Base-by-base conservation (phyloP, 1,140 invertebrate genomes). In the Sycophaga agraensis region DNA sequence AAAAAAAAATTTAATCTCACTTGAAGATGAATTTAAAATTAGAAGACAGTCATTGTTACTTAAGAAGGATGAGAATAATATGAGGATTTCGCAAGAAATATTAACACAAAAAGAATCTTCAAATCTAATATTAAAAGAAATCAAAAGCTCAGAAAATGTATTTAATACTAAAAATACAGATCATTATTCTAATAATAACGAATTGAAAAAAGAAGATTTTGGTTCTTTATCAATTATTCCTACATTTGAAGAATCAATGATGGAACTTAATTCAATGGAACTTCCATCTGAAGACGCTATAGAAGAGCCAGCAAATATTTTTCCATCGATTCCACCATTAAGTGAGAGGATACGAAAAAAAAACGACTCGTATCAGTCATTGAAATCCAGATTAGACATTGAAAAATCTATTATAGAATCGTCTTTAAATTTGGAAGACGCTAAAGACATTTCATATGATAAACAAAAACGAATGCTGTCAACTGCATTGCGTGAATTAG, bases 331-430 rank as follows among this genome's bases (percentile, higher is more conserved):
- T 60, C 71, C 75, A 37, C 79, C 79, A 0, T 63, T 81, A 1
- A 80, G 78, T 34, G 79, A 81, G 28, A 69, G 79, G 17, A 81
- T 81, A n/a, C 70, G 77, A 0, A 79, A 79, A 39, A 81, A 81
- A 46, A 53, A 63, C 11, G 73, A 78, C 4, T 24, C 67, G 0
- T 59, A 68, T 0, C 54, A 53, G 0, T 5, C 58, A 0, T 16
- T 66, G 5, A 76, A 72, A 51, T 73, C 72, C 0, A 70, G 68
- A 8, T n/a, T 80, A 9, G 73, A 75, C 16, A 76, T 78, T 40
- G 78, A 81, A 26, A 73, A 77, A 1, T 72, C 75, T 1, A 79
- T 78, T n/a, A 78, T 80, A 4, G 77, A 81, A 40, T 79, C 77
- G 0, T 73, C 77, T 4, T 75, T 80, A 2, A 70, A 71, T 12